Evolutionary conservation across 2,888 invertebrate genomes (phyloP).

Genomic region (Drosophila glabriapex): DNA sequence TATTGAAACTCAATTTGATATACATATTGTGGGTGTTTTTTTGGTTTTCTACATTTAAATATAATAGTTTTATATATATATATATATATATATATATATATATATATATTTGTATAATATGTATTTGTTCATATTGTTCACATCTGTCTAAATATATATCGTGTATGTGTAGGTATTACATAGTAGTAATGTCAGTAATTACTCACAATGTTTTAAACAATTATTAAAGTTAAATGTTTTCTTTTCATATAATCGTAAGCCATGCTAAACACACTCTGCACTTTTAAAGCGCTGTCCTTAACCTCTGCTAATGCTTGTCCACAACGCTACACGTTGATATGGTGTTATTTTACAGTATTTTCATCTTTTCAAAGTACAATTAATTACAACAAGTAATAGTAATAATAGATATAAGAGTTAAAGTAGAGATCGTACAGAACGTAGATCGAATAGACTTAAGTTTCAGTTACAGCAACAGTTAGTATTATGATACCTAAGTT

Average conservation of each 20-base stretch:
- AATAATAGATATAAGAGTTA: conserved; percentile 44
- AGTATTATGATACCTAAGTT: conserved; percentile 47
- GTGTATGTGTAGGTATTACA: conserved; percentile 40
- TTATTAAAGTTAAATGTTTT: conserved; percentile 32
- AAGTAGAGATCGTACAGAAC: conserved; percentile 45
- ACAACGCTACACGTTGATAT: conserved; percentile 75
- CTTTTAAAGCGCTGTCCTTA: conserved; percentile 71
- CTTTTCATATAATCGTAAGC: conserved; percentile 38
- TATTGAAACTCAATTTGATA: conserved; percentile 80
- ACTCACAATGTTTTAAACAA: conserved; percentile 62
- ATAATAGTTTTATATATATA: conserved; percentile 39
- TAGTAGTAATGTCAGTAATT: conserved; percentile 40
- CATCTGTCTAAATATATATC: conserved; percentile 47
- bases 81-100: conserved; percentile 46
- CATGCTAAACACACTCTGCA: conserved; percentile 50
- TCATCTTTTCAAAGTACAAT: conserved; percentile 40
- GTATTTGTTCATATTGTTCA: conserved; percentile 52
- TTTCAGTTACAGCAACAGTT: conserved; percentile 63
- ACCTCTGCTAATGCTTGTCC: conserved; percentile 37
- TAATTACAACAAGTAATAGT: conserved; percentile 44
- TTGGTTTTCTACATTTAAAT: conserved; percentile 61
- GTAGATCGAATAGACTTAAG: conserved; percentile 67
- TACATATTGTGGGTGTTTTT: conserved; percentile 59
- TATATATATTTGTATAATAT: conserved; percentile 37
- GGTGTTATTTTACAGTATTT: conserved; percentile 83